Percentiles rank a stretch among this genome's conserved stretches.
Evolutionary conservation across 2,888 invertebrate species (phyloP).

Genomic region (Oscheius myriophilus): DNA sequence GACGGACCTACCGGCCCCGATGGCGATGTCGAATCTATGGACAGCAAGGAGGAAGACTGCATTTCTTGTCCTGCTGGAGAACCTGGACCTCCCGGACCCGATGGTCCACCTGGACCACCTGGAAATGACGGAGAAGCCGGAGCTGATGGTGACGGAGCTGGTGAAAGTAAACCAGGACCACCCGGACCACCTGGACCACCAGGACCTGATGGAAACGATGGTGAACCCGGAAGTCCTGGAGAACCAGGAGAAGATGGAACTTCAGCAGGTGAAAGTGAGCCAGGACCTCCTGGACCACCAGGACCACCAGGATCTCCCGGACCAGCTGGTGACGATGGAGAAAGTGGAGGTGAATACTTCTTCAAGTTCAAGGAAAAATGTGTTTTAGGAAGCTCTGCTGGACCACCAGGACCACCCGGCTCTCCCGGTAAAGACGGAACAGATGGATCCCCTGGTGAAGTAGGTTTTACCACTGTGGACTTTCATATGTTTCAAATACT

Average conservation of each 20-base stretch:
- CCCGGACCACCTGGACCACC: slow-evolving; percentile 6
- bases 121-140: slow-evolving; percentile 1
- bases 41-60: too few relatives aligned
- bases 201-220: neutral
- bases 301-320: slow-evolving; percentile 20
- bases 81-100: slow-evolving; percentile 9
- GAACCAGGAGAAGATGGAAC: too few relatives aligned
- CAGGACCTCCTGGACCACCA: slow-evolving; percentile 8
- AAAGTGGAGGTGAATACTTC: too few relatives aligned
- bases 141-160: neutral
- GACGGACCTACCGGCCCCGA: neutral
- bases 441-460: too few relatives aligned
- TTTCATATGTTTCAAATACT: too few relatives aligned
- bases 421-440: slow-evolving; percentile 4
- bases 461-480: too few relatives aligned
- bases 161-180: slow-evolving; percentile 9
- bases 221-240: neutral
- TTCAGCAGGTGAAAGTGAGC: too few relatives aligned
- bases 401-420: slow-evolving; percentile 15
- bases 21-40: too few relatives aligned
- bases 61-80: neutral
- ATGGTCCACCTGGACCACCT: slow-evolving; percentile 10
- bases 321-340: too few relatives aligned
- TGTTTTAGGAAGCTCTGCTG: too few relatives aligned
- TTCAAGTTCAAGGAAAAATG: too few relatives aligned